These are phyloP conservation scores for Dendrolimus kikuchii DNA, from an alignment of 1,140 invertebrate species.

Conservation along the genomic window DNA sequence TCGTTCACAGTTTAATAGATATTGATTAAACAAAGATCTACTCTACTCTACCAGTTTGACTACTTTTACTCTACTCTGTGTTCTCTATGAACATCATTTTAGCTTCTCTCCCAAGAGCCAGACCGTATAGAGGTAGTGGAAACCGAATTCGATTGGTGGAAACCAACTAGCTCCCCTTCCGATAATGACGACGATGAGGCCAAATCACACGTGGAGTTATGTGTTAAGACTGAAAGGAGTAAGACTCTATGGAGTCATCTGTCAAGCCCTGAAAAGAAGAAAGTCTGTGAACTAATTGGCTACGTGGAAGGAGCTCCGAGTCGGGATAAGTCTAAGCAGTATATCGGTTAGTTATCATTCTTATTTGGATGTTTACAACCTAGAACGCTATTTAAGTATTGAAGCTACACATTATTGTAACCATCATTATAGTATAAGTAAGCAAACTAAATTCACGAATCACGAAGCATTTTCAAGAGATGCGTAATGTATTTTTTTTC, in stretches of 20 bases:
- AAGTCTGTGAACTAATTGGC: slow-evolving; percentile 77
- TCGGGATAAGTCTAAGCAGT: slow-evolving; percentile 72
- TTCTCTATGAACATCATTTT: slow-evolving; percentile 14
- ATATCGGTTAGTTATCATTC: slow-evolving; percentile 63
- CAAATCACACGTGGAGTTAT: slow-evolving; percentile 40
- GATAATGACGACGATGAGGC: slow-evolving; percentile 37
- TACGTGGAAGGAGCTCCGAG: slow-evolving; percentile 56
- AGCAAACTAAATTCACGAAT: too few species aligned
- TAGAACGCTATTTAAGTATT: too few species aligned
- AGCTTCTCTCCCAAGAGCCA: slow-evolving; percentile 74
- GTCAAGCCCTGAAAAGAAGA: slow-evolving; percentile 77
- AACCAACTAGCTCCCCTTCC: slow-evolving; percentile 33
- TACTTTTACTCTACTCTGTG: too few species aligned
- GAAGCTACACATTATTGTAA: too few species aligned
- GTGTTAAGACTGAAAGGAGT: slow-evolving; percentile 67
- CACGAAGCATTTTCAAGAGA: too few species aligned
- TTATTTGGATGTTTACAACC: too few species aligned
- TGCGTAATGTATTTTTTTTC: too few species aligned
- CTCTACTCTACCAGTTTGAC: too few species aligned
- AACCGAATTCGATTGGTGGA: slow-evolving; percentile 72
- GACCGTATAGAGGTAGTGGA: slow-evolving; percentile 71
- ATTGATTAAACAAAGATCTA: too few species aligned
- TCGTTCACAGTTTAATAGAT: too few species aligned
- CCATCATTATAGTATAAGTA: too few species aligned
- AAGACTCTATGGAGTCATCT: slow-evolving; percentile 77